Base-by-base conservation (phyloP, 2,797 vertebrate species). In the Danio tinwini region DNA sequence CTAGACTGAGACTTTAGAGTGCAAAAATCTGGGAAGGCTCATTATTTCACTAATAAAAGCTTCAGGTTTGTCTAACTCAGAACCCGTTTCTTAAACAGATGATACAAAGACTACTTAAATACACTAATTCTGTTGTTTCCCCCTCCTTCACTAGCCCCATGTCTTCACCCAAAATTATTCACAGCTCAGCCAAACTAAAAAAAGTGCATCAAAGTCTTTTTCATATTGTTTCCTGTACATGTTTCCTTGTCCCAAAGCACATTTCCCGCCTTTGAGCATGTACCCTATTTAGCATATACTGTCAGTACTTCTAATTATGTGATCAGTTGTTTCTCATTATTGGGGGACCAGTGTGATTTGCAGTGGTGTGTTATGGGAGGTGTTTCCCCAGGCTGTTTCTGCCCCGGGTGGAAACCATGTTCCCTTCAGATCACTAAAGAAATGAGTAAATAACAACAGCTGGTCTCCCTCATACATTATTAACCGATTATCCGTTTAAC, bases 401-500 rank as follows among this genome's bases (percentile, higher is more conserved):
- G 78, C 78, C 78, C 71, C 17, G 81, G 85, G 83, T 81, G 81
- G 72, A 17, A 63, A 80, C 72, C 72, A 83, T 84, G 83, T 84
- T 84, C 62, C 58, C 37, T 44, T 85, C 69, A 83, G 81, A 83
- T 84, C 81, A 83, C 75, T 80, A 76, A 83, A 81, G 82, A 81
- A 83, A 64, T 40, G 80, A 87, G 88, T 93, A 93, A 93, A 93
- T 93, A 87, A 86, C 85, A 92, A 91, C 94, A 95, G 93, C 93
- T 94, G 93, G 90, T 91, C 90, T 86, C 85, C 82, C 84, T 94
- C 92, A 93, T 95, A 85, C 79, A 94, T 95, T 90, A 94, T 94
- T 90, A 88, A 94, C 82, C 84, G 90, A 87, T 87, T 85, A 86
- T 88, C 85, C 83, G 1, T 88, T 92, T 91, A 92, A 91, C 90